Base-by-base conservation (phyloP, 2,113 vertebrate species). In the Etheostoma spectabile region DNA sequence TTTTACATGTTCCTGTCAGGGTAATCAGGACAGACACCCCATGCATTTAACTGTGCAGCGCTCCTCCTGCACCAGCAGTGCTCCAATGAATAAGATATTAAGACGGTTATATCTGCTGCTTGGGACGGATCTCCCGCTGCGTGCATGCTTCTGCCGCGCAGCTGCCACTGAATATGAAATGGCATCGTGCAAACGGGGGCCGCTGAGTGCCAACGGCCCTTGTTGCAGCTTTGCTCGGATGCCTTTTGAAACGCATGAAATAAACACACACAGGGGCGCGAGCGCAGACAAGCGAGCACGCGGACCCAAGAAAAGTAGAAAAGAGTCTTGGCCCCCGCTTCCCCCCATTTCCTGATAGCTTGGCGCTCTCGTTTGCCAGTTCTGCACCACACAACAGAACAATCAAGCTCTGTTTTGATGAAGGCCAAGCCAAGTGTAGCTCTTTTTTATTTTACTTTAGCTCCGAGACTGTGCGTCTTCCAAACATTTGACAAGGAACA, bases 81-180 rank as follows among this genome's bases (percentile, higher is more conserved):
- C 83, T 22, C 46, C 33, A 3, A 69, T 93, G 63, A 91, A 91
- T 92, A 86, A 87, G 65, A 88, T 65, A 93, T 90, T 78, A 79
- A 52, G 74, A 77, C 33, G 56, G 57, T 84, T 86, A 60, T 79
- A 87, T 79, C 59, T 83, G 67, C 77, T n/a, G 14, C 82, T 49
- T 35, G 59, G 70, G 84, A 70, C 46, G 51, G 72, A 79, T 6
- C 85, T 69, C 85, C 77, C 82, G 52, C 68, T 33, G 67, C 33
- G 76, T 42, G 53, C 76, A 52, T 35, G 59, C 48, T 69, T 21
- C 65, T 59, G 77, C 79, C 2, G 18, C 19, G 56, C 84, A 68
- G 81, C 88, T 89, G 84, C 83, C 70, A 45, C 75, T 59, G 64
- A 79, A 68, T 53, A 62, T 51, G 66, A 77, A 82, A 81, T 59